phyloP scores from a whole-genome alignment of 2,797 vertebrate genomes.

The Smutsia temminckii region DNA sequence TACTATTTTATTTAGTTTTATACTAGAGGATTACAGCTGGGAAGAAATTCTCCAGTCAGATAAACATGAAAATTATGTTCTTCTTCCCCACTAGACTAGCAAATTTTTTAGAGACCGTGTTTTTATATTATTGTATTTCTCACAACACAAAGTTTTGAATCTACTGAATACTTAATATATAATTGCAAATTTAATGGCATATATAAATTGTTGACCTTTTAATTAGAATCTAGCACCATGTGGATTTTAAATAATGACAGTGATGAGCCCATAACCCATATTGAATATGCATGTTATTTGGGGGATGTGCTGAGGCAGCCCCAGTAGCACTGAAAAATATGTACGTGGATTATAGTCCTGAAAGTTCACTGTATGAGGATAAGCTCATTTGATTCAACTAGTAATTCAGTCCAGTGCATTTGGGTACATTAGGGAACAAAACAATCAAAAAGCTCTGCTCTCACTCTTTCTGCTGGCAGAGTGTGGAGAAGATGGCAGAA shows the following conservation, averaged over 20 bases:
- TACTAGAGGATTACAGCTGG: not conserved
- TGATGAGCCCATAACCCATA: not conserved
- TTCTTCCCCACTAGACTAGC: not conserved
- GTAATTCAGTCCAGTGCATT: not conserved
- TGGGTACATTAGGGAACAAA: not conserved
- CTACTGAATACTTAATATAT: not conserved
- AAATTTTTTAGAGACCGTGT: not conserved
- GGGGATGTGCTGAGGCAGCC: not conserved
- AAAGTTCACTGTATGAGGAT: not conserved
- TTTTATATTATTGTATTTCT: not conserved
- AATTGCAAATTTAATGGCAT: constrained; percentile 4
- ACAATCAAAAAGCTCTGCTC: not conserved
- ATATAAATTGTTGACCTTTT: not conserved
- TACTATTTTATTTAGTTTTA: constrained; percentile 34
- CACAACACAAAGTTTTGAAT: not conserved
- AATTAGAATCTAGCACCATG: not conserved
- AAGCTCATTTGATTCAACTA: not conserved
- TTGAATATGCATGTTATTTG: not conserved
- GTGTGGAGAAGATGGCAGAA: not conserved
- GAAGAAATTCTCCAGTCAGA: not conserved
- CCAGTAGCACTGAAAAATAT: not conserved
- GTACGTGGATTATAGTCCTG: not conserved
- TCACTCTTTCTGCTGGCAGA: not conserved
- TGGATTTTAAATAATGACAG: not conserved
- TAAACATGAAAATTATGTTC: not conserved